phyloP scores from a whole-genome alignment of 2,797 vertebrate species.

The Gadopsis marmoratus region DNA sequence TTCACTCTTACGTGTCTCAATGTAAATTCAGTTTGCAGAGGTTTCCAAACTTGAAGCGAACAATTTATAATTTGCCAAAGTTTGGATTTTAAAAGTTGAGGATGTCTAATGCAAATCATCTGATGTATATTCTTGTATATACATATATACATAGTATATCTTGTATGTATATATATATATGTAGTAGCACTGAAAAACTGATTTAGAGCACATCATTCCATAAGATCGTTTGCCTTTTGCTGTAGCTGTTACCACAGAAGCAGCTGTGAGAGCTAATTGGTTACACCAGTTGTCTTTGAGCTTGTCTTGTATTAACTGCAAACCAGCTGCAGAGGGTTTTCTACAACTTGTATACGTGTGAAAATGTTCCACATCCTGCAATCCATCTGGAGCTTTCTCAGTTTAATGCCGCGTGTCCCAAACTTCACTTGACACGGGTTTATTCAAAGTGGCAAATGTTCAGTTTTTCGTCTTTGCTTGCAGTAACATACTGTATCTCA shows the following conservation, averaged over 20 bases:
- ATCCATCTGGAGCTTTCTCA: background rate
- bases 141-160: too few species aligned
- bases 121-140: background rate
- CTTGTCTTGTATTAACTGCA: background rate
- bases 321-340: background rate
- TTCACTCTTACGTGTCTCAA: background rate
- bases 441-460: background rate
- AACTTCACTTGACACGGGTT: background rate
- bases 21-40: background rate
- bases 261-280: constrained; percentile 20
- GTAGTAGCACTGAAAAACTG: background rate
- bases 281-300: constrained; percentile 7
- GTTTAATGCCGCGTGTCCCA: background rate
- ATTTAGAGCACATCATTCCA: background rate
- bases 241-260: constrained; percentile 1
- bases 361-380: background rate
- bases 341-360: background rate
- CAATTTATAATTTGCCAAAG: background rate
- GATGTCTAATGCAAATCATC: background rate
- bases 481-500: background rate
- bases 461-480: background rate
- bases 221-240: background rate
- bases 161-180: background rate
- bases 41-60: background rate
- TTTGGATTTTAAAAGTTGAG: background rate